Conservation (phyloP, 2,888 invertebrate genomes). For the Eurytoma californica region DNA sequence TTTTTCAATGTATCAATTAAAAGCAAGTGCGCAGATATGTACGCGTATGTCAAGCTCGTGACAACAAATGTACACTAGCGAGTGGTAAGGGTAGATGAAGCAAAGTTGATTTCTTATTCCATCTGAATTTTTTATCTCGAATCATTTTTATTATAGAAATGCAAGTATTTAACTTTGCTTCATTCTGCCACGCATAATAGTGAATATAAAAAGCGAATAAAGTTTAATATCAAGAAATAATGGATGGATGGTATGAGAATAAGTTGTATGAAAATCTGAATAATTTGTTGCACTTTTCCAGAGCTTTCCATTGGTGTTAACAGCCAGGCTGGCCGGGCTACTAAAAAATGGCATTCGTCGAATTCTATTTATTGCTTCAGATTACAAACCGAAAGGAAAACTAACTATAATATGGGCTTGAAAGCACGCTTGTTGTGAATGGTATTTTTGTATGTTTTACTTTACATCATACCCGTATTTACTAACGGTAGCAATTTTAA, state of each 20-base stretch:
- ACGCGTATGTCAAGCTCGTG: neutral
- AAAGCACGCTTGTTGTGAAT: constrained; percentile 3
- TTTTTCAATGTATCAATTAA: too few relatives aligned
- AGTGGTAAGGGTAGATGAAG: too few relatives aligned
- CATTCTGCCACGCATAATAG: too few relatives aligned
- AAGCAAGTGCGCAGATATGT: neutral
- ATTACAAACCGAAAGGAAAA: neutral
- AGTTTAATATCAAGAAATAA: neutral
- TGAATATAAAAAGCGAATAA: neutral
- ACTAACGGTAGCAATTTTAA: neutral
- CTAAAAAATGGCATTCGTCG: neutral
- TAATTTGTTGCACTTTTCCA: constrained; percentile 29
- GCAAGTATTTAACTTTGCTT: too few relatives aligned
- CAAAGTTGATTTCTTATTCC: too few relatives aligned
- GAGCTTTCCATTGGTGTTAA: neutral
- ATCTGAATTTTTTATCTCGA: too few relatives aligned
- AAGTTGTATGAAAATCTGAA: constrained; percentile 4
- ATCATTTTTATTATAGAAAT: too few relatives aligned
- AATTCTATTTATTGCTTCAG: constrained; percentile 25
- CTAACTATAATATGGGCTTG: neutral
- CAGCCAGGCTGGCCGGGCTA: constrained; percentile 29
- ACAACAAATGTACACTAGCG: too few relatives aligned
- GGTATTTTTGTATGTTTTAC: neutral
- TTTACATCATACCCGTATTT: neutral
- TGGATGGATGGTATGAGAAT: neutral